Base-by-base conservation (phyloP, 2,888 invertebrate species). In the Lissocephala sabroskyi region DNA sequence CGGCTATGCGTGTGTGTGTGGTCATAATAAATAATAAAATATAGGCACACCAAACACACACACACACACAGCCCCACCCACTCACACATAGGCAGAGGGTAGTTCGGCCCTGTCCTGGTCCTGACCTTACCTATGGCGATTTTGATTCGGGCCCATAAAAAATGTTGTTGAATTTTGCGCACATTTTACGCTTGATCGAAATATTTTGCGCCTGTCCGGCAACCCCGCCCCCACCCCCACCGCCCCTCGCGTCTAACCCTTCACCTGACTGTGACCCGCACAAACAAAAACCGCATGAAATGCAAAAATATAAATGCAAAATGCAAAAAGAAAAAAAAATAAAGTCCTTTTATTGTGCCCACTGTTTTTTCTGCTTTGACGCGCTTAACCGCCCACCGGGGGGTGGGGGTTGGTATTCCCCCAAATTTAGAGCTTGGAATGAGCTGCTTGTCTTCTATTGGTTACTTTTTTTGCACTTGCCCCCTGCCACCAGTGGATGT, bases 171-270 rank as follows among this genome's bases (percentile, higher is more conserved):
- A 81, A 78, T 80, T 80, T 79, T 73, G 81, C 76, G 79, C 79
- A 79, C 76, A 80, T 80, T 79, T 79, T 80, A 71, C 76, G 79
- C 80, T 78, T 78, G 80, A 79, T 79, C 81, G 80, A 71, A 79
- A 80, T 70, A 71, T 71, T 80, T 65, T 76, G 65, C 62, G 57
- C 66, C 61, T 59, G 40, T 44, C 37, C n/a, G 55, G 48, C 49
- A 56, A 57, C 52, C 42, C 23, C 40, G 37, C 41, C 37, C 41
- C 16, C 37, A 41, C 35, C 17, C 32, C 17, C 3, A 18, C 3
- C 14, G 13, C 28, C 19, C 18, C 43, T 32, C 19, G 29, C 29
- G 35, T 29, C n/a, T n/a, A n/a, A n/a, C 42, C 41, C 37, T 23
- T 14, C 1, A 14, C 16, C 10, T n/a, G n/a, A n/a, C 23, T 9